Evolutionary conservation across 2,888 invertebrate genomes (phyloP), one percentile per base, ranked within the genome.

Genomic region (Poecilus cupreus): DNA sequence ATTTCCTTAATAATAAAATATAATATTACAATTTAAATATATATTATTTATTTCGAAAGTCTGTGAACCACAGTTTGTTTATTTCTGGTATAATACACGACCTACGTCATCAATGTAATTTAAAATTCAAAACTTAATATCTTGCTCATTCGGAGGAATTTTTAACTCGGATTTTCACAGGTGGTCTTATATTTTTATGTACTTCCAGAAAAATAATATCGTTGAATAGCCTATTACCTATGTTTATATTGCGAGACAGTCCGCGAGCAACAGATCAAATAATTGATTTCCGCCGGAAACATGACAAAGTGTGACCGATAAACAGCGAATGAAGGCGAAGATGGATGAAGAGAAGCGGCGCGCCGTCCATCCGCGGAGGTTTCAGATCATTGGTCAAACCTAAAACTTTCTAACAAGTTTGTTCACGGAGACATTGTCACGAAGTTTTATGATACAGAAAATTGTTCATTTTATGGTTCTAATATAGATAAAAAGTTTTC

Each of bases 381-480:
- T 76, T 76, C 76, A 76, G 54, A 76, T 76, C 76, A 76, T 76
- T 76, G 76, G 54, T 54, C 57, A 54, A 75, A 46, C 76, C 37
- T 10, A 54, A 76, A 76, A 70, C 70, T 54, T 76, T 22, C 76
- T 76, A 76, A 76, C 76, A 76, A 76, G 37, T 76, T 76, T 54
- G 54, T 54, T 26, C 76, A 74, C 51, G 49, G 74, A 49, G 24
- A 74, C 74, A 76, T 76, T 76, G 76, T 76, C 76, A 51, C 54
- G 32, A 76, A 76, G 76, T 76, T 76, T 76, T 76, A 76, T 76
- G 76, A 54, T 76, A 76, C 54, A 76, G 76, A 76, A 76, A 76
- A 76, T 76, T 76, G 76, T 76, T 76, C 54, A 76, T 76, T 76
- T 76, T 76, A 76, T 76, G 26, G 54, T 20, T 26, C 57, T 76